Evolutionary conservation across 2,797 vertebrate genomes (phyloP), one percentile per base, ranked within the genome.

Genomic region (Allobates femoralis): DNA sequence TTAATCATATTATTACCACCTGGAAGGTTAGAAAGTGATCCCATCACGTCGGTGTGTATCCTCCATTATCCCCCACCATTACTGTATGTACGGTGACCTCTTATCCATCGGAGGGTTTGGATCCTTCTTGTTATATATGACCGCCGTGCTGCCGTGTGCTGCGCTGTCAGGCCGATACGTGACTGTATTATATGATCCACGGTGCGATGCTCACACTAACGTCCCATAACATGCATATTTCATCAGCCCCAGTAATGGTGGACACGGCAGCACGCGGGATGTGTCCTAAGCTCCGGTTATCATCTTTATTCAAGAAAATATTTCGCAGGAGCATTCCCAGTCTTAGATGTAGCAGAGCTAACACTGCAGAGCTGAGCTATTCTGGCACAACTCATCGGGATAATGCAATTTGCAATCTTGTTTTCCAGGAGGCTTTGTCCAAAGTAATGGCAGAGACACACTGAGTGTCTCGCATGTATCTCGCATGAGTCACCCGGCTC

Each of bases 191-290:
- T 19, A 28, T 41, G 81, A 28, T 2, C 1, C 14, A 1, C 30
- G 23, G 6, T 0, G 66, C 80, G 15, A 51, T 5, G 28, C 3
- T 58, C 10, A 30, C n/a, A 16, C 55, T 83, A 19, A 32, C 6
- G n/a, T 30, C 81, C 32, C 30, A 3, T 12, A 30, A 21, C 81
- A 83, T 83, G 81, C 67, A 83, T 83, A 26, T 60, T 83, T 74
- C 69, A 83, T 73, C 58, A 16, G 11, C 30, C 30, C 6, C 21
- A 46, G n/a, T 58, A 53, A 58, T 46, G 71, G 3, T 15, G 5
- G 19, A 26, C 15, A 2, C 19, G 21, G 34, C 41, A 50, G 56
- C 34, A 23, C 8, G 4, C n/a, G 1, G 0, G 37, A 46, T 26
- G 30, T 41, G 23, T 71, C 67, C 34, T 41, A 5, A 41, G 16